Conservation (phyloP, 2,797 vertebrate genomes). For the Sparus aurata region DNA sequence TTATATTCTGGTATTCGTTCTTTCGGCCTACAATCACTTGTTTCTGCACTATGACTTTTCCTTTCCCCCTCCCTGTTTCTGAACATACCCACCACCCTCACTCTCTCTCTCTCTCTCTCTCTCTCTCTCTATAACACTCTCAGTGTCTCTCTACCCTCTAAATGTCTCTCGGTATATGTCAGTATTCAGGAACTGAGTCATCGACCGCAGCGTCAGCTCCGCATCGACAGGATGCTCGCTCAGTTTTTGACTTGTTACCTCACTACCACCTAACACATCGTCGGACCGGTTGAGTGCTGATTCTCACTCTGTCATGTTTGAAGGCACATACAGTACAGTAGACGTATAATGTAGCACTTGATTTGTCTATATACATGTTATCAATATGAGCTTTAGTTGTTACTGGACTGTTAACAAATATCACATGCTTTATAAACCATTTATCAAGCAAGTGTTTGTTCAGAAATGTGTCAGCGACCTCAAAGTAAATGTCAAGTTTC, state of each 20-base stretch:
- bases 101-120: neutral
- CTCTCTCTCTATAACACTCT: neutral
- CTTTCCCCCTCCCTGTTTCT: neutral
- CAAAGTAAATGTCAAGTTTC: too few species aligned
- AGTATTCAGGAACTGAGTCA: slow-evolving; percentile 69
- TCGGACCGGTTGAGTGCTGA: too few species aligned
- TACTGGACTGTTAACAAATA: too few species aligned
- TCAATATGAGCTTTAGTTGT: too few species aligned
- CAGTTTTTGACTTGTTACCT: neutral
- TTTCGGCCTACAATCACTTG: too few species aligned
- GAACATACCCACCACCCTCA: neutral
- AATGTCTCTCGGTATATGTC: slow-evolving; percentile 25
- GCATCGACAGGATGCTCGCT: slow-evolving; percentile 43
- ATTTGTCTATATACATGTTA: too few species aligned
- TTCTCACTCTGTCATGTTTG: neutral
- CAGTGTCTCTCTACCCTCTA: neutral
- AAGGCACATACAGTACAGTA: neutral
- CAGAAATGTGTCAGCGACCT: too few species aligned
- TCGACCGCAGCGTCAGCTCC: slow-evolving; percentile 31
- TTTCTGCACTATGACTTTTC: neutral
- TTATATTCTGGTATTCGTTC: too few species aligned
- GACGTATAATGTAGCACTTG: too few species aligned
- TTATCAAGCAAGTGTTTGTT: too few species aligned
- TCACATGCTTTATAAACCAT: too few species aligned
- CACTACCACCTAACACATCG: neutral